Conservation (phyloP, 2,113 vertebrate species). For the Pycnonotus jocosus region DNA sequence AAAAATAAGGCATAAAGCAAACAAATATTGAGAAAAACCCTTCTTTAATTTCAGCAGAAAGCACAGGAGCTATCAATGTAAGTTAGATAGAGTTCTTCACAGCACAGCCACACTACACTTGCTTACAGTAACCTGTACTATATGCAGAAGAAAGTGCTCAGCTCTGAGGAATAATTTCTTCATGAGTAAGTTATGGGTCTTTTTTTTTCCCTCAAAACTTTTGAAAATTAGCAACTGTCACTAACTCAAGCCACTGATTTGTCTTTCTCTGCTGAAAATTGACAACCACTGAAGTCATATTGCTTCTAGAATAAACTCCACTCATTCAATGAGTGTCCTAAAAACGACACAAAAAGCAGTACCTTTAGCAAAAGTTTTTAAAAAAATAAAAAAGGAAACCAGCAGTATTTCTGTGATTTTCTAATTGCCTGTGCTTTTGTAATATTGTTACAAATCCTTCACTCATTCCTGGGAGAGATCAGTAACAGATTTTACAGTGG, state of each 20-base stretch:
- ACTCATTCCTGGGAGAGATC: not conserved
- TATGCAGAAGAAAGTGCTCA: not conserved
- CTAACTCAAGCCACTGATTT: not conserved
- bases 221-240: not conserved
- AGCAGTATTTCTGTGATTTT: not conserved
- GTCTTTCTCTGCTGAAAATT: not conserved
- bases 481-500: not conserved
- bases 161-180: not conserved
- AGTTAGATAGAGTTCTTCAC: not conserved
- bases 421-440: not conserved
- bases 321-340: not conserved
- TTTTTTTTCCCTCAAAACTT: not conserved
- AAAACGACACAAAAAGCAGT: not conserved
- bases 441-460: conserved; percentile 24
- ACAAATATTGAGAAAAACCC: not conserved
- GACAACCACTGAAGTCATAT: not conserved
- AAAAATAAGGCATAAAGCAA: not conserved
- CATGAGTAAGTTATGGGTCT: not conserved
- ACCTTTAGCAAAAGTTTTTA: not conserved
- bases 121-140: not conserved
- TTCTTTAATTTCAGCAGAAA: not conserved
- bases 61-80: not conserved
- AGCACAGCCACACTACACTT: not conserved
- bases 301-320: not conserved
- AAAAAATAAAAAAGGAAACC: not conserved